Conservation (phyloP, 2,888 invertebrate genomes). For the Seira ritae region DNA sequence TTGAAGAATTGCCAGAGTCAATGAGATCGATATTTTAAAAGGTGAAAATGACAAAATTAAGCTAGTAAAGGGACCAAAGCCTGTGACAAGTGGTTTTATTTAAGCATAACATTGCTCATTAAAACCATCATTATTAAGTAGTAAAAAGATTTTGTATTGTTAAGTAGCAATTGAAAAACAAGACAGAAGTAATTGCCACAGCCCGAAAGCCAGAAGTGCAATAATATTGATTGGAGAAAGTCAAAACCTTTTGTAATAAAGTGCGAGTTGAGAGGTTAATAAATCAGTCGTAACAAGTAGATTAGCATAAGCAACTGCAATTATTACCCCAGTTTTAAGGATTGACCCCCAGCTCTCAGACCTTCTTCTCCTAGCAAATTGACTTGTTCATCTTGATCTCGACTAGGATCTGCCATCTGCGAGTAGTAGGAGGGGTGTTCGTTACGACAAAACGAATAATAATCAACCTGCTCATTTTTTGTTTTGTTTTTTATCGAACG, state of each 20-base stretch:
- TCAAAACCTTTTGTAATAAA: background rate
- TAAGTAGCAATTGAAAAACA: background rate
- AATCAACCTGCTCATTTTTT: constrained; percentile 45
- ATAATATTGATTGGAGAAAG: background rate
- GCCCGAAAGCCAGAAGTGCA: background rate
- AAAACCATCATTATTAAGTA: background rate
- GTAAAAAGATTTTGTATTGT: background rate
- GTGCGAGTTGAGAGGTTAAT: background rate
- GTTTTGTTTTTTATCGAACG: constrained; percentile 25
- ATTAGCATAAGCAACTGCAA: constrained; percentile 75
- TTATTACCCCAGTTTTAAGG: constrained; percentile 96
- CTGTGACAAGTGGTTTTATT: constrained; percentile 2
- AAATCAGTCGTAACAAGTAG: background rate
- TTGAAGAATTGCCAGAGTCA: background rate
- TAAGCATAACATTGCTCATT: background rate
- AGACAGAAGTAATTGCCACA: background rate
- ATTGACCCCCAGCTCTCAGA: constrained; percentile 95
- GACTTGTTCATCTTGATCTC: constrained; percentile 94
- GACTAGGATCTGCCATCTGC: constrained; percentile 98
- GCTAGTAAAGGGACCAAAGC: constrained; percentile 59
- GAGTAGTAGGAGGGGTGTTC: constrained; percentile 77
- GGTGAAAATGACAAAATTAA: background rate
- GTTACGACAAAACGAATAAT: constrained; percentile 75
- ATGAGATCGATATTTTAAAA: background rate
- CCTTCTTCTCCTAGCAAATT: constrained; percentile 97